These are phyloP conservation scores for Thryonomys swinderianus DNA, from an alignment of 2,113 vertebrate genomes.

Conservation along the genomic window DNA sequence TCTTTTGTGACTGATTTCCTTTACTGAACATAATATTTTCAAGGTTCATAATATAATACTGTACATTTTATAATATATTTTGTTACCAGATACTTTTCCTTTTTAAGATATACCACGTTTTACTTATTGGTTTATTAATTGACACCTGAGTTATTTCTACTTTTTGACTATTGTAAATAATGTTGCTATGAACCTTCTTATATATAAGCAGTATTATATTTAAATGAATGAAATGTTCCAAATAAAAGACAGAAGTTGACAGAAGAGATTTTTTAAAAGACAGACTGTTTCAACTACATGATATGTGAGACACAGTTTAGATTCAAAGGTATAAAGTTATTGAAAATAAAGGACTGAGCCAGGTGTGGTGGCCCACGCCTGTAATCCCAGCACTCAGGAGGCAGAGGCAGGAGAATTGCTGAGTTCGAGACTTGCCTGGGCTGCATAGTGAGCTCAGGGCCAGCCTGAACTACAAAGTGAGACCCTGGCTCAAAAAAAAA, in stretches of 20 bases:
- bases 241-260: neutral
- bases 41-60: neutral
- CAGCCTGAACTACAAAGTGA: no score
- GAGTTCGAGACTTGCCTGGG: no score
- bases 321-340: neutral
- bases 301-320: neutral
- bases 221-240: neutral
- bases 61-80: neutral
- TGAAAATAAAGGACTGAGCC: neutral
- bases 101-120: neutral
- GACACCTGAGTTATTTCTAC: neutral
- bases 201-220: neutral
- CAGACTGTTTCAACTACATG: neutral
- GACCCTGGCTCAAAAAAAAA: neutral
- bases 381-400: no score
- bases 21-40: neutral
- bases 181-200: neutral
- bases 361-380: no score
- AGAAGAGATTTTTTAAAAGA: neutral
- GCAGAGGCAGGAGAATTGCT: no score
- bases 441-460: no score
- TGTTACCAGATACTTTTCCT: neutral
- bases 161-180: neutral
- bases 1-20: neutral
- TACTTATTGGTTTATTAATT: neutral